Conservation (phyloP, 2,113 vertebrate species). For the Ptilonorhynchus violaceus region DNA sequence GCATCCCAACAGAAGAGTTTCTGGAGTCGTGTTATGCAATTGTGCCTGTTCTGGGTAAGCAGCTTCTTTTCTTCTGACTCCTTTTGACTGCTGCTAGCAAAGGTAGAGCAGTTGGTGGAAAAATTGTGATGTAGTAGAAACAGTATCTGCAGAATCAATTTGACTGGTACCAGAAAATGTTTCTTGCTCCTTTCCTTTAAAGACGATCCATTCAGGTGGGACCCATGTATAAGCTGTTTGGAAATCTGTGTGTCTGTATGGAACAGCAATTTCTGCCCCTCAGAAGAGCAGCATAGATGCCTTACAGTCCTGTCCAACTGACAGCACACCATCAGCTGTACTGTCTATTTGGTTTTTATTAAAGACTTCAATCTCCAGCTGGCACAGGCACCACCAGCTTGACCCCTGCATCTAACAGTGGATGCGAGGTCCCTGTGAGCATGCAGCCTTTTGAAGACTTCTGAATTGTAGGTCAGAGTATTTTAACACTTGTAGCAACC, state of each 20-base stretch:
- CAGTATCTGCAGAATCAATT: not conserved
- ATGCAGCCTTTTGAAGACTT: not conserved
- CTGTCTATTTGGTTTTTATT: not conserved
- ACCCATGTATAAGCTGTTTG: not conserved
- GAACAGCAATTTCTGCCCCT: not conserved
- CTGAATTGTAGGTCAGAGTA: not conserved
- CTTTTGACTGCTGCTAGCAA: not conserved
- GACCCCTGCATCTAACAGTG: not conserved
- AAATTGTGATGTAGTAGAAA: not conserved
- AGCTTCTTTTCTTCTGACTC: not conserved
- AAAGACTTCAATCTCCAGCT: not conserved
- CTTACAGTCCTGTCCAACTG: not conserved
- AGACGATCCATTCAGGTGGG: not conserved
- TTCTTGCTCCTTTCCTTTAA: not conserved
- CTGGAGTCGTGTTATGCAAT: constrained; percentile 97
- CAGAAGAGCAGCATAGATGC: not conserved
- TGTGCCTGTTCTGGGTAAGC: constrained; percentile 94
- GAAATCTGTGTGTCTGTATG: not conserved
- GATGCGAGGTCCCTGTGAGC: not conserved
- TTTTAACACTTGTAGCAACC: not conserved
- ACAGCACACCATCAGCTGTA: not conserved
- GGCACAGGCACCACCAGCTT: not conserved
- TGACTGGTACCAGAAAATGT: not conserved
- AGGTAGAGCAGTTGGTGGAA: not conserved
- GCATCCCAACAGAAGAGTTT: constrained; percentile 94